Base-by-base conservation (phyloP, 2,888 invertebrate genomes). In the Nymphalis c-album region DNA sequence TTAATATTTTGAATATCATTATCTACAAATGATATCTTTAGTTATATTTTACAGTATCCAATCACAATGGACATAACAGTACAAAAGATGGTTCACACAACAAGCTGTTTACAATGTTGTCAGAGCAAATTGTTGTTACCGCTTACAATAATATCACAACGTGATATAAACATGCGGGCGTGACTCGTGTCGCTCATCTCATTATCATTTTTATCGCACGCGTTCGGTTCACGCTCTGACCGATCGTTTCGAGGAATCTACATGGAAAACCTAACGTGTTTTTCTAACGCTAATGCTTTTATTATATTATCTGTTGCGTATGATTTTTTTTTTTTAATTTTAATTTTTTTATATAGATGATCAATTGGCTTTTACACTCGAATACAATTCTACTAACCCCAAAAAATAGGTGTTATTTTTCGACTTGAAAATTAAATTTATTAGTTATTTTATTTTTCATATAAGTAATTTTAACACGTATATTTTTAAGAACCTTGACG, bases 161-260 rank as follows among this genome's bases (percentile, higher is more conserved):
- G 35, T 35, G 60, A 59, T 64, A 58, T 55, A 55, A 65, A 63
- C 63, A 73, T 70, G 70, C 74, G 73, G 70, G 71, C 73, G 71
- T 73, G 70, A 69, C 68, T 74, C 67, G 73, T 74, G 73, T 71
- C 63, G 74, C 68, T 66, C 73, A 69, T 72, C 71, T 73, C 73
- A 75, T 74, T 76, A 75, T 73, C 75, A 73, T 74, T 72, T 74
- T 73, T 74, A 72, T 71, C 71, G 70, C 71, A 71, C 70, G 71
- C 71, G 65, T 63, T 63, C 66, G 64, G 64, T 65, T 65, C 71
- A 73, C 70, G 68, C 69, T 68, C 55, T 51, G 31, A 62, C 62
- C 60, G 64, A 64, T 60, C 63, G 51, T 20, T 70, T 69, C 71
- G 67, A 35, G 53, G 69, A 73, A 73, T 71, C 26, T 13, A 18